Conservation (phyloP, 2,797 vertebrate species). For the Falco naumanni region DNA sequence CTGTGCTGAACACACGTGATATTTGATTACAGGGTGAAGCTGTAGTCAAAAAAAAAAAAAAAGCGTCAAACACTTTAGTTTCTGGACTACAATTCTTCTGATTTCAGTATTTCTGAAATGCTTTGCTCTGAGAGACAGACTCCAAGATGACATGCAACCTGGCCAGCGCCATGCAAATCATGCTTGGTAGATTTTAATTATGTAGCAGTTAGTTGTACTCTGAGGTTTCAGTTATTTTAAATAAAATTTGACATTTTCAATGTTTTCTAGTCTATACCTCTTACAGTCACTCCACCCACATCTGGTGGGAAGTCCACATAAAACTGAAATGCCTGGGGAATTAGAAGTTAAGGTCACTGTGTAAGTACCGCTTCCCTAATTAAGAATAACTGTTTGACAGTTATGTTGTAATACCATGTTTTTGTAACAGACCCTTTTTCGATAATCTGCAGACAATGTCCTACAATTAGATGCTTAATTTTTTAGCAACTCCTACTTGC, state of each 20-base stretch:
- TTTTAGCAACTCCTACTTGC: neutral
- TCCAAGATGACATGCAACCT: neutral
- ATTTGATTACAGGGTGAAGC: constrained; percentile 2
- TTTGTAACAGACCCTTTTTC: neutral
- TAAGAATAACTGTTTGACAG: neutral
- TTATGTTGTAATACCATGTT: neutral
- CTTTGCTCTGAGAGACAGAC: neutral
- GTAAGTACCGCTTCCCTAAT: neutral
- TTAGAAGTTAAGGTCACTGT: neutral
- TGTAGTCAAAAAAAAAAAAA: neutral
- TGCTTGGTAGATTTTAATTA: neutral
- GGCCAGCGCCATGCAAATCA: neutral
- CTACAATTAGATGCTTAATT: neutral
- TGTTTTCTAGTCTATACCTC: neutral
- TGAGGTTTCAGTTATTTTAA: neutral
- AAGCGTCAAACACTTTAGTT: neutral
- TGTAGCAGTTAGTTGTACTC: neutral
- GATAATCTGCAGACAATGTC: neutral
- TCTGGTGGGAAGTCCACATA: neutral
- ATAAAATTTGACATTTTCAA: neutral
- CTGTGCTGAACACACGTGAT: neutral
- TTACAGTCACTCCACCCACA: fast-evolving
- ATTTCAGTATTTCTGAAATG: neutral
- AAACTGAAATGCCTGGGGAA: neutral
- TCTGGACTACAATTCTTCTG: neutral